These are phyloP conservation scores for Callochromis pleurospilus DNA, from an alignment of 2,113 vertebrate species.

Conservation along the genomic window DNA sequence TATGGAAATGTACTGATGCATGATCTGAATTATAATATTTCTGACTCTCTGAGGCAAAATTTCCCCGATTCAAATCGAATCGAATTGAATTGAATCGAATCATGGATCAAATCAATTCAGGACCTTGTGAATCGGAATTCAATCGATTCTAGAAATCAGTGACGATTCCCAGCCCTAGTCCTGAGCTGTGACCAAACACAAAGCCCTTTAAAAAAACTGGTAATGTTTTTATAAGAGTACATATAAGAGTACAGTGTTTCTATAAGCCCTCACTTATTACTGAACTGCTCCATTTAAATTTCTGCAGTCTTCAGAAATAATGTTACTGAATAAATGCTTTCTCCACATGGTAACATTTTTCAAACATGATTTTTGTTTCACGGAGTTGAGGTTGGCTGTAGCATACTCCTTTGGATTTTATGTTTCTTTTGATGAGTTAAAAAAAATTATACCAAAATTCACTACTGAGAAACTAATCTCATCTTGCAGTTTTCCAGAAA, in stretches of 20 bases:
- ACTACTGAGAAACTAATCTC: not conserved
- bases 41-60: not conserved
- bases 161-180: not conserved
- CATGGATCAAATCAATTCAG: accelerated
- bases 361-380: not conserved
- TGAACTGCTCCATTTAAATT: not conserved
- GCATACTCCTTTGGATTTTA: not conserved
- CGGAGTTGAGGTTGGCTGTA: not conserved
- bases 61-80: not conserved
- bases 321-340: not conserved
- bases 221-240: not conserved
- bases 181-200: not conserved
- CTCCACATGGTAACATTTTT: not conserved
- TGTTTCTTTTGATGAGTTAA: not conserved
- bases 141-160: not conserved
- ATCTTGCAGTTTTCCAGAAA: not conserved
- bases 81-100: not conserved
- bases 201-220: not conserved
- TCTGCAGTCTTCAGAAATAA: not conserved
- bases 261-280: not conserved
- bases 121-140: not conserved
- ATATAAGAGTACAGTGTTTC: not conserved
- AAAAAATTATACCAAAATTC: not conserved
- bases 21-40: not conserved
- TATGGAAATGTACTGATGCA: not conserved